Evolutionary conservation across 2,113 vertebrate species (phyloP).

Genomic region (Pelusios castaneus): DNA sequence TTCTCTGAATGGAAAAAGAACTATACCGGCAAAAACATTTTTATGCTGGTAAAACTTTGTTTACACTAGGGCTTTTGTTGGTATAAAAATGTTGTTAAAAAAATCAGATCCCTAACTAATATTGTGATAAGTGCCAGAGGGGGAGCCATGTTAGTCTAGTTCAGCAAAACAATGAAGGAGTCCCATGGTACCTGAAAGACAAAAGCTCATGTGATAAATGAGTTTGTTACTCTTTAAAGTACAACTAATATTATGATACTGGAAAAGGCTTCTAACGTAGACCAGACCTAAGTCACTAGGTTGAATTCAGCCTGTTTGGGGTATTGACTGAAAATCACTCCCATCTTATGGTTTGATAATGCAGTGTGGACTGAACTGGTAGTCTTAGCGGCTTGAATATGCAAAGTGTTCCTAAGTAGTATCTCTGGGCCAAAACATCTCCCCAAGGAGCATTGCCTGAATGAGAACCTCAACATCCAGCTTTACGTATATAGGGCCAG

Average conservation of each 20-base stretch:
- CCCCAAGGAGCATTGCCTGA: too few species aligned
- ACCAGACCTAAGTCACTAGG: background rate
- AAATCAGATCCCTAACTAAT: background rate
- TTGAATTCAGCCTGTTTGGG: too few species aligned
- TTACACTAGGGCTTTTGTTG: background rate
- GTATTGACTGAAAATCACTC: background rate
- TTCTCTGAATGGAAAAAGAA: background rate
- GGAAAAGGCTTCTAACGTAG: background rate
- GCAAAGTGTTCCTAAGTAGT: background rate
- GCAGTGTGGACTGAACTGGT: background rate
- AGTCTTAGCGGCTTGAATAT: background rate
- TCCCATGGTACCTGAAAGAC: too few species aligned
- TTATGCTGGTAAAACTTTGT: background rate
- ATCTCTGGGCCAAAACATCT: background rate
- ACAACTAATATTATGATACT: background rate
- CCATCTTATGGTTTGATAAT: accelerated
- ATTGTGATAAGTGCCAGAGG: background rate
- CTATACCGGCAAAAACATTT: background rate
- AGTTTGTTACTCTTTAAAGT: too few species aligned
- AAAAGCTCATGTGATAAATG: too few species aligned
- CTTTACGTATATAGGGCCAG: background rate
- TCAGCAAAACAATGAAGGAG: too few species aligned
- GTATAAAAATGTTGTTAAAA: background rate
- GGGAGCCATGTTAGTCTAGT: too few species aligned
- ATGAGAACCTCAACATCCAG: background rate